Evolutionary conservation across 2,797 vertebrate genomes (phyloP).

Genomic region (Gastrophryne carolinensis): DNA sequence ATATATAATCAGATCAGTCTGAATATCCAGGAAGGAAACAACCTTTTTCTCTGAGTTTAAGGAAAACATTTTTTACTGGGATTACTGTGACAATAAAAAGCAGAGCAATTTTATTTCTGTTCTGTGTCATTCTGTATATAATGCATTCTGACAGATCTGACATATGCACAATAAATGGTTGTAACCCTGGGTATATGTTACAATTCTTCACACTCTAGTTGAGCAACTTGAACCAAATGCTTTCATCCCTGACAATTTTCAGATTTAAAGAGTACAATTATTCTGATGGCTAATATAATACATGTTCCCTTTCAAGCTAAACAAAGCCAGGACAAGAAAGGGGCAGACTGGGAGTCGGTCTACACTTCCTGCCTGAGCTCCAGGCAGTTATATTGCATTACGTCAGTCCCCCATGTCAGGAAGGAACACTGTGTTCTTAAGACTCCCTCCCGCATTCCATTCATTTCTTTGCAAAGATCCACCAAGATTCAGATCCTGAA

Average conservation of each 20-base stretch:
- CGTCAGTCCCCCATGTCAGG: slow-evolving; percentile 57
- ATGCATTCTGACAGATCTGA: background rate
- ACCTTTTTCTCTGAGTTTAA: background rate
- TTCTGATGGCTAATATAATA: slow-evolving; percentile 5
- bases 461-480: slow-evolving; percentile 57
- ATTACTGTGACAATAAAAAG: background rate
- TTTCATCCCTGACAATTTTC: background rate
- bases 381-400: slow-evolving; percentile 51
- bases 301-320: background rate
- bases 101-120: background rate
- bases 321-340: background rate
- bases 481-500: slow-evolving; percentile 16
- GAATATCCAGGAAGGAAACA: background rate
- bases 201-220: background rate
- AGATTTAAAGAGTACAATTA: background rate
- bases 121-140: background rate
- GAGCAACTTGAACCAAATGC: background rate
- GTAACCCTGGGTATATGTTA: background rate
- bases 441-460: slow-evolving; percentile 63
- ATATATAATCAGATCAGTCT: background rate
- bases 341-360: background rate
- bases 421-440: slow-evolving; percentile 69
- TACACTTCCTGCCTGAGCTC: slow-evolving; percentile 54
- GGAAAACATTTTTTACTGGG: background rate
- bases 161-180: background rate